A percentile compares a stretch with the other conserved stretches of the same genome.
These are phyloP conservation scores for Oncorhynchus clarkii DNA, from an alignment of 2,113 vertebrate genomes.

Conservation along the genomic window DNA sequence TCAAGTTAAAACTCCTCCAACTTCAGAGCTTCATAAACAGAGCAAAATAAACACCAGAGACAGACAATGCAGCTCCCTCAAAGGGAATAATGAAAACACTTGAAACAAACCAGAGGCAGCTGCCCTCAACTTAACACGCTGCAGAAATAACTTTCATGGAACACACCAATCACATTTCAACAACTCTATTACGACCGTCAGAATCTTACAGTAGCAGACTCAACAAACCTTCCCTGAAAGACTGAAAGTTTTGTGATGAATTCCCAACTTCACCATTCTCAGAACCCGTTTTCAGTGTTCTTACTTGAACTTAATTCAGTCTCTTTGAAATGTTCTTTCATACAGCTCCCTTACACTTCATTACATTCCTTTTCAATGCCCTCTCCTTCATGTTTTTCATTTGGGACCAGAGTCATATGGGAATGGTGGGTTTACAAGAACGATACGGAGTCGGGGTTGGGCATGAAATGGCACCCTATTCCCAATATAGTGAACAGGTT, in stretches of 20 bases:
- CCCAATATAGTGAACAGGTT: no score
- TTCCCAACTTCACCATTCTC: not conserved
- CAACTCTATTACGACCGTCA: not conserved
- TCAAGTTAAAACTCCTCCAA: not conserved
- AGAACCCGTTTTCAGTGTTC: not conserved
- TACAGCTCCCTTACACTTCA: not conserved
- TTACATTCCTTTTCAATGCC: not conserved
- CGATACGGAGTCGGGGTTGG: not conserved
- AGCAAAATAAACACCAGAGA: not conserved
- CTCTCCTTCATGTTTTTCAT: no score
- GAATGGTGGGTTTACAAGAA: not conserved
- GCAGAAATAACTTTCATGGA: not conserved
- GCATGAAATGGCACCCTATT: no score
- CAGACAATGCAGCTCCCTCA: not conserved
- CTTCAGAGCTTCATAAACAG: not conserved
- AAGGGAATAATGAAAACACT: not conserved
- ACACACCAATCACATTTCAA: not conserved
- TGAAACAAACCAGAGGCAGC: not conserved
- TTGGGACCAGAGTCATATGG: not conserved
- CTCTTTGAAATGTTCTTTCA: no score
- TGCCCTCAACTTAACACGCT: not conserved
- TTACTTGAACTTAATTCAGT: not conserved
- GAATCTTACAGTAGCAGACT: not conserved
- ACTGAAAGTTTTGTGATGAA: not conserved
- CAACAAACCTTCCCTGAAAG: not conserved